These are phyloP conservation scores for Poliocrania exsul DNA, from an alignment of 2,797 vertebrate species.

Conservation along the genomic window DNA sequence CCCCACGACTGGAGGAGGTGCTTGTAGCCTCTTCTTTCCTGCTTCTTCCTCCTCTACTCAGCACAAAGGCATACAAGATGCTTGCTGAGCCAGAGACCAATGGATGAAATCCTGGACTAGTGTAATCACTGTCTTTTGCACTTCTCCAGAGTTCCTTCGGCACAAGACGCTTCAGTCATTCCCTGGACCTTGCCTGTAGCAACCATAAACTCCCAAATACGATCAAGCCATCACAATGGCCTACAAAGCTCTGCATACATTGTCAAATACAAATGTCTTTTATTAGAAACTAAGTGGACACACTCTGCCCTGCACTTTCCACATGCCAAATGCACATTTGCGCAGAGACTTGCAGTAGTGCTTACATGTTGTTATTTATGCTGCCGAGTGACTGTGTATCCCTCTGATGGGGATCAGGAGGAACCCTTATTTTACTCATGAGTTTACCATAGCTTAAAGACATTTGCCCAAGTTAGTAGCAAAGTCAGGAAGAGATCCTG, in stretches of 20 bases:
- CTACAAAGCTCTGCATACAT: background rate
- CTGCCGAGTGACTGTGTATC: background rate
- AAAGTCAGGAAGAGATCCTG: background rate
- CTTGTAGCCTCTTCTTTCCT: background rate
- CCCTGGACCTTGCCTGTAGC: background rate
- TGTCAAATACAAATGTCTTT: background rate
- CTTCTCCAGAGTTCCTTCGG: background rate
- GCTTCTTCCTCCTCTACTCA: background rate
- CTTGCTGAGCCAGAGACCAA: accelerated
- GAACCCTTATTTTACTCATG: background rate
- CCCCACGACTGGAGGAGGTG: background rate
- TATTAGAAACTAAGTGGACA: background rate
- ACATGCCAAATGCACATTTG: background rate
- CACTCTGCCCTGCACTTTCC: background rate
- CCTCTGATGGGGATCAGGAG: background rate
- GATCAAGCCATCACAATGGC: background rate
- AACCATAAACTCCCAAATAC: background rate
- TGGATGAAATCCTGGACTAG: background rate
- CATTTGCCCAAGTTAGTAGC: background rate
- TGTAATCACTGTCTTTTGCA: background rate
- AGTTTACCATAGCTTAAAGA: background rate
- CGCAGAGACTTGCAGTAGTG: background rate
- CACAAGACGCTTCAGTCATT: background rate
- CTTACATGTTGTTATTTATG: background rate
- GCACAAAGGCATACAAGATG: background rate